Evolutionary conservation across 53 echinoderm and acorn worm genomes (phyloP), one percentile per base, ranked within the genome.

Genomic region (Holothuria scabra): DNA sequence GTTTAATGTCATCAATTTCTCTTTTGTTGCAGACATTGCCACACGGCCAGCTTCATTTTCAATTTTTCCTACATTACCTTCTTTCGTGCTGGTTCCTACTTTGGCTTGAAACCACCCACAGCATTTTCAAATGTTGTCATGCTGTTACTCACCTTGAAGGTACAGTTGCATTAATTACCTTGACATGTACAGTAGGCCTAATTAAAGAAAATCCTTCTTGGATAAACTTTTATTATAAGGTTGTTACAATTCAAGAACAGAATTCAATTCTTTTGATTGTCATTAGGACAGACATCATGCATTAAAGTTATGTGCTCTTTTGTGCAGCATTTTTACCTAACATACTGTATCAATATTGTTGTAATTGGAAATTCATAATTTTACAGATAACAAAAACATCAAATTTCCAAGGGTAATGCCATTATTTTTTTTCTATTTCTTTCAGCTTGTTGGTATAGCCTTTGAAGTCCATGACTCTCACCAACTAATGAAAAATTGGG

Each of bases 51-150:
- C 65, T 95, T 93, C 83, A 46, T 86, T 58, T 95, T 93, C 60
- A 91, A 88, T 61, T 95, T 95, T 85, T 74, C 89, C 60, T 95
- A 95, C 60, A 79, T 95, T 55, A 89, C 95, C 35, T 91, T 95
- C 71, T 95, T 95, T 87, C 86, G 95, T 59, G 93, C 91, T 12
- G 93, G 89, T 0, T 86, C 91, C 57, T 95, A 70, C 76, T 91
- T 95, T 74, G 95, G 95, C 32, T 66, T 95, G 31, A 84, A 76
- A 25, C 59, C 83, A n/a, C 95, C 95, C 26, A 91, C 93, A 62
- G 84, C 93, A 9, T 95, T 95, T 63, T 93, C 95, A n/a, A 95
- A 95, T 88, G 95, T 93, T 12, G 82, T 95, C 16, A 93, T 93
- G 72, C 87, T 95, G 30, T 84, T 95, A n/a, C 84, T 95, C 8